Percentiles rank a stretch among this genome's conserved stretches.
Conservation (phyloP, 2,113 vertebrate species). For the Eira barbara region DNA sequence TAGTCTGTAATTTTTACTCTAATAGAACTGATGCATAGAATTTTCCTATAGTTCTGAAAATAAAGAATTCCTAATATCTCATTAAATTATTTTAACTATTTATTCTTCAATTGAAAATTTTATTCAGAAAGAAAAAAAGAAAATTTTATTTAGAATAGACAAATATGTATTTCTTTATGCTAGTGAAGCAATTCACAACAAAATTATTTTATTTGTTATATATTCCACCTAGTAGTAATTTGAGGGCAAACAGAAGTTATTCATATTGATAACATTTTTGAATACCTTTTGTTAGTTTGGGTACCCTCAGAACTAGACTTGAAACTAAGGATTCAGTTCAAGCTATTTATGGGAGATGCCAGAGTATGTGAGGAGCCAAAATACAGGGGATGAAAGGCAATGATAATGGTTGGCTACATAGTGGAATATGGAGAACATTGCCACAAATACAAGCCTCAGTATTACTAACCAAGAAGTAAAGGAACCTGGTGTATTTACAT, state of each 20-base stretch:
- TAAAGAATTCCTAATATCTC: not conserved
- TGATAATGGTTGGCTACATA: not conserved
- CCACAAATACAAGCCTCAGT: not conserved
- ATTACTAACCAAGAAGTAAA: not conserved
- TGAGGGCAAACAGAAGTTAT: not conserved
- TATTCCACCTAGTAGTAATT: not conserved
- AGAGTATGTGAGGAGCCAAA: not conserved
- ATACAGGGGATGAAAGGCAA: not conserved
- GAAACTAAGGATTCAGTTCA: not conserved
- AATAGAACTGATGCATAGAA: not conserved
- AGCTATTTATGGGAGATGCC: not conserved
- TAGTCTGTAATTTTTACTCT: not conserved
- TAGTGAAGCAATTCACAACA: not conserved
- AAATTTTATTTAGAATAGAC: not conserved
- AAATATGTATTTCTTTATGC: not conserved
- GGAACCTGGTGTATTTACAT: not conserved
- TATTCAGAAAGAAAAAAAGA: not conserved
- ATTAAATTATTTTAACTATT: not conserved
- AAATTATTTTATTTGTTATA: not conserved
- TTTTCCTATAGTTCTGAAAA: not conserved
- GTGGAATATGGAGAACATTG: not conserved
- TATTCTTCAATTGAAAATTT: not conserved
- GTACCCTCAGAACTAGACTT: not conserved
- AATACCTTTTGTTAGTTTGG: not conserved
- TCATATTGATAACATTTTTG: not conserved